Evolutionary conservation across 2,113 vertebrate genomes (phyloP), one percentile per base, ranked within the genome.

Genomic region (Ailuropoda melanoleuca): DNA sequence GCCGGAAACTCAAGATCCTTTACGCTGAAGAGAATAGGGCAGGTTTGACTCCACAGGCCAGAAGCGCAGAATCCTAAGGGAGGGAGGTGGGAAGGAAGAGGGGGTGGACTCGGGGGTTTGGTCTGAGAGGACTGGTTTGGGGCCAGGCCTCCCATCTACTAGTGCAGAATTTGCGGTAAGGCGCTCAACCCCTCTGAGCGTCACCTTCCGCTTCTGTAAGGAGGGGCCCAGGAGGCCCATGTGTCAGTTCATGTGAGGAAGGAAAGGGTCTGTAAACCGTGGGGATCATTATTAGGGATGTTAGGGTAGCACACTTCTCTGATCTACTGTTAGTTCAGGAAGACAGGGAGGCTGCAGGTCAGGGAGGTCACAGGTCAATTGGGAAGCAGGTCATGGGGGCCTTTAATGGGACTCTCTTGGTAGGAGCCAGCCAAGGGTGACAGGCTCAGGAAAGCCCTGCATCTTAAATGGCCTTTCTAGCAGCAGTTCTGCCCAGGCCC

Each of bases 1-100:
- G 68, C 81, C 93, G 96, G 93, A 97, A 96, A 91, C 56, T 4
- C 87, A 92, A 60, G 84, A 85, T 90, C 89, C 74, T 93, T 93
- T 62, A 93, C 62, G 62, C 64, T 15, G 24, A 77, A 94, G 94
- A 95, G 39, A 60, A 80, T 1, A 3, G 85, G 39, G 55, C 48
- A 50, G 77, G 88, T 70, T 62, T 43, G 92, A 58, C 80, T 89
- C 53, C 46, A 64, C 19, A 58, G 50, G 39, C 72, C 23, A 87
- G 87, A 93, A 74, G 70, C 56, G 18, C 50, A 96, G 77, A 58
- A n/a, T 94, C 60, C 66, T 17, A 13, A 91, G 68, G 80, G n/a
- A 74, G 68, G 87, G 92, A 77, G 62, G 50, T 78, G 83, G 84
- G 26, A 15, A 77, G 81, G 81, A 58, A 29, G 11, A 80, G n/a